A percentile compares a stretch with the other conserved stretches of the same genome.
Conservation (phyloP, 2,113 vertebrate genomes). For the Halichoeres trimaculatus region DNA sequence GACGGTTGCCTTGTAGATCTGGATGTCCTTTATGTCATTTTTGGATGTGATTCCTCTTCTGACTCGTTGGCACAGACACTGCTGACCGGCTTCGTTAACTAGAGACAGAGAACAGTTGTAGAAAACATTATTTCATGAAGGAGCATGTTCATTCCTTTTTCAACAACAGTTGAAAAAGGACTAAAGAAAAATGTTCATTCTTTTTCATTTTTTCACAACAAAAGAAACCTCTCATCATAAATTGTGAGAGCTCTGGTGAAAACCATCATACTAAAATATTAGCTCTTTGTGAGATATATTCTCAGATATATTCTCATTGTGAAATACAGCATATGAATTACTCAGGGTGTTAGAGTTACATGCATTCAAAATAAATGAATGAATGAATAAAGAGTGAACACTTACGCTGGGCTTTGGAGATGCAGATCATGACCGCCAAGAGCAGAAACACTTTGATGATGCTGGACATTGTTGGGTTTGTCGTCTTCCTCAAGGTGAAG, state of each 20-base stretch:
- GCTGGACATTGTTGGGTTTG: conserved; percentile 61
- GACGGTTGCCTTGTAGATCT: conserved; percentile 57
- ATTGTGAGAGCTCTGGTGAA: not conserved
- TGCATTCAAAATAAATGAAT: not conserved
- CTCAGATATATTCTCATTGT: too few species aligned
- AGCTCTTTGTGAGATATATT: too few species aligned
- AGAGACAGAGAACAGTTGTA: conserved; percentile 6
- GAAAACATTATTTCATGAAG: not conserved
- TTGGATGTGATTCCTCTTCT: rapidly evolving
- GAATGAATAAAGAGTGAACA: not conserved
- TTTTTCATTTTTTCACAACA: not conserved
- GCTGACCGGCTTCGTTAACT: conserved; percentile 22
- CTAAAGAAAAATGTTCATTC: not conserved
- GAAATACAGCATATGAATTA: too few species aligned
- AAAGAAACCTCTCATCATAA: too few species aligned
- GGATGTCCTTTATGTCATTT: conserved; percentile 48
- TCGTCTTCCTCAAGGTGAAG: not conserved
- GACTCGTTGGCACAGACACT: conserved; percentile 61
- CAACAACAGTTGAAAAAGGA: too few species aligned
- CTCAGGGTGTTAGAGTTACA: not conserved
- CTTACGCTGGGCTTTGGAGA: conserved; percentile 69
- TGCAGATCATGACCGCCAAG: conserved; percentile 53
- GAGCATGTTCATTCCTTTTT: not conserved
- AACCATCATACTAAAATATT: too few species aligned
- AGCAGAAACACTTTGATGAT: conserved; percentile 61